Percentiles rank a stretch among this genome's conserved stretches.
Conservation (phyloP, 2,797 vertebrate genomes). For the Melanogrammus aeglefinus region DNA sequence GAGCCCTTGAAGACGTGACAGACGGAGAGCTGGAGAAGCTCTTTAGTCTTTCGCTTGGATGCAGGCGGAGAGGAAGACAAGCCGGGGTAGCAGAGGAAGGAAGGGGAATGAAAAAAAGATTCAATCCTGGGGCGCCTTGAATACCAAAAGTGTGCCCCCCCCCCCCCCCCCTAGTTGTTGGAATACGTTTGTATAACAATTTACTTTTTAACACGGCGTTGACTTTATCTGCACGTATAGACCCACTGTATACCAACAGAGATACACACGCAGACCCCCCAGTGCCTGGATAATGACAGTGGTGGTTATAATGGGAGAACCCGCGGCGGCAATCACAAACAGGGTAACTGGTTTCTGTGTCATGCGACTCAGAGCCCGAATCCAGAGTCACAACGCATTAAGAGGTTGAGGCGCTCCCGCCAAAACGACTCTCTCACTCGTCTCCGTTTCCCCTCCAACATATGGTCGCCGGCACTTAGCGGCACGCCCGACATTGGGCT, state of each 20-base stretch:
- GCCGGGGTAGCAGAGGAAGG: conserved; percentile 30
- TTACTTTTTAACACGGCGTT: conserved; percentile 17
- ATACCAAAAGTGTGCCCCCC: conserved; percentile 3
- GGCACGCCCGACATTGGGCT: conserved; percentile 28
- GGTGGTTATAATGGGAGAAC: neutral
- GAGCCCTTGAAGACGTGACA: conserved; percentile 45
- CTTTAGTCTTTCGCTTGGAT: conserved; percentile 47
- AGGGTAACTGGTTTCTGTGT: neutral
- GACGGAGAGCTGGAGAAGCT: conserved; percentile 41
- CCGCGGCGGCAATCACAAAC: neutral
- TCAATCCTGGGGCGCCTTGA: conserved; percentile 21
- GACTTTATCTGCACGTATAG: neutral
- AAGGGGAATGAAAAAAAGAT: conserved; percentile 29
- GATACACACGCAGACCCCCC: neutral
- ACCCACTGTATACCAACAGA: neutral
- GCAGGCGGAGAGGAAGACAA: conserved; percentile 28
- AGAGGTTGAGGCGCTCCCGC: neutral
- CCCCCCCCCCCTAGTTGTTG: neutral
- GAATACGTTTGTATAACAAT: conserved; percentile 20
- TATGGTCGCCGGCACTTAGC: conserved; percentile 15
- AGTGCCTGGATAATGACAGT: neutral
- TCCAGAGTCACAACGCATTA: neutral
- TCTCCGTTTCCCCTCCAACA: conserved; percentile 24
- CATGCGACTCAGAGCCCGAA: neutral
- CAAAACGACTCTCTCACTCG: neutral